Percentiles rank a stretch among this genome's conserved stretches.
Conservation (phyloP, 2,888 invertebrate species). For the Pristionchus exspectatus region DNA sequence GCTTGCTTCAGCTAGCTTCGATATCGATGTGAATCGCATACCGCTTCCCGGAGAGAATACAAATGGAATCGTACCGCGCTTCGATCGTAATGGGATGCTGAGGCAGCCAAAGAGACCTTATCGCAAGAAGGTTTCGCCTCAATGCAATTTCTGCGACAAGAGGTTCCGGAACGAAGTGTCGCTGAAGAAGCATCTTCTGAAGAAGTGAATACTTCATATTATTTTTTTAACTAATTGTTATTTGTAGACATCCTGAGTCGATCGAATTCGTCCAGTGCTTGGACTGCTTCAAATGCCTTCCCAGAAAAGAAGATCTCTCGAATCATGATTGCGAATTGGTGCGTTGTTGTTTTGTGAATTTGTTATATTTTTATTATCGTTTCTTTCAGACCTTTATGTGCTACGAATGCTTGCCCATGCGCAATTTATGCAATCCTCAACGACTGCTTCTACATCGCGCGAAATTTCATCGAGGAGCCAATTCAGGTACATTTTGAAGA, state of each 20-base stretch:
- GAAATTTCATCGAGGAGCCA: conserved; percentile 73
- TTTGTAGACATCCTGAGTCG: conserved; percentile 75
- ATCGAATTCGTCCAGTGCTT: conserved; percentile 77
- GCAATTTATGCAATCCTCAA: conserved; percentile 75
- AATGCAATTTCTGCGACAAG: conserved; percentile 79
- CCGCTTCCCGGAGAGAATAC: conserved; percentile 76
- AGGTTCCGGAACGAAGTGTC: conserved; percentile 78
- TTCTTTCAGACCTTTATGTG: conserved; percentile 75
- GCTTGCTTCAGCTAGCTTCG: conserved; percentile 64
- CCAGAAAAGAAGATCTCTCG: conserved; percentile 66
- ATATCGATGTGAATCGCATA: conserved; percentile 68
- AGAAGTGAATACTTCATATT: conserved; percentile 55
- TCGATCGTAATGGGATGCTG: conserved; percentile 73
- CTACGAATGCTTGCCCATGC: conserved; percentile 76
- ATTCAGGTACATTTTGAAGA: conserved; percentile 71
- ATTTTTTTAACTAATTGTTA: not conserved
- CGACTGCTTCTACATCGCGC: conserved; percentile 67
- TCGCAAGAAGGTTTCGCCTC: conserved; percentile 78
- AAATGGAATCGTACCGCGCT: conserved; percentile 71
- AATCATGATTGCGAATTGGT: conserved; percentile 77
- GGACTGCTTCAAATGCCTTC: conserved; percentile 77
- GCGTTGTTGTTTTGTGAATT: not conserved
- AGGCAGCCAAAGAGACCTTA: conserved; percentile 71
- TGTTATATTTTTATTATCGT: conserved; percentile 5
- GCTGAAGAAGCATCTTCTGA: conserved; percentile 76